Percentiles rank a stretch among this genome's conserved stretches.
Conservation (phyloP, 2,113 vertebrate genomes). For the Xiphophorus couchianus region DNA sequence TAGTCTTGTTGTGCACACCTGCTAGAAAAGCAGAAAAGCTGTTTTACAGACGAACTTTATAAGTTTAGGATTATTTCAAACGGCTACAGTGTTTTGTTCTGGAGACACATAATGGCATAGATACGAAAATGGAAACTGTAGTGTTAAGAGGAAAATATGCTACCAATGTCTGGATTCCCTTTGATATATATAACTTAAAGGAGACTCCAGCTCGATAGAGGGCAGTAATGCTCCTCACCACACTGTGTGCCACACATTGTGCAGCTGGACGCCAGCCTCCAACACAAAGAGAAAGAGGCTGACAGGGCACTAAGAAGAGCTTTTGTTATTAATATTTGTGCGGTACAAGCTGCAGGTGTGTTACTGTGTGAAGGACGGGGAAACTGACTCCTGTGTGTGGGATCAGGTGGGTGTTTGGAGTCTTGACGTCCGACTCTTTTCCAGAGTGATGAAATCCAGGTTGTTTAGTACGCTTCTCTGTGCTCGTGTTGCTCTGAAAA, state of each 20-base stretch:
- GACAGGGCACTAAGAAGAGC: not conserved
- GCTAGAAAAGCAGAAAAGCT: not conserved
- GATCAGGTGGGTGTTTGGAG: not conserved
- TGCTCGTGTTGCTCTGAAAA: not conserved
- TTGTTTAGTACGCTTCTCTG: too few relatives aligned
- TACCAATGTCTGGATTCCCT: not conserved
- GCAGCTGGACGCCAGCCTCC: not conserved
- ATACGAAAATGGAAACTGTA: not conserved
- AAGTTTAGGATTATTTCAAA: too few relatives aligned
- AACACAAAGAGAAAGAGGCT: not conserved
- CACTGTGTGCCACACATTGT: not conserved
- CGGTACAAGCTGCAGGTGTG: not conserved
- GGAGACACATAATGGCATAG: too few relatives aligned
- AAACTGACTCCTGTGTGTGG: not conserved
- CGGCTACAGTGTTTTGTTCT: not conserved
- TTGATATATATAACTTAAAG: too few relatives aligned
- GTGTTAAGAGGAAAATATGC: not conserved
- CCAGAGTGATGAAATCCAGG: not conserved
- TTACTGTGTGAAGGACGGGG: not conserved
- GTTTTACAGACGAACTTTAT: not conserved
- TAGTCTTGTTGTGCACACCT: too few relatives aligned
- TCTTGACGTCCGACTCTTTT: not conserved
- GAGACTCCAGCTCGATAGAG: slow-evolving; percentile 6
- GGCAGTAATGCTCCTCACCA: slow-evolving; percentile 2
- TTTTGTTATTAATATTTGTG: not conserved